Conservation (phyloP, 2,113 vertebrate genomes). For the Erinaceus europaeus region DNA sequence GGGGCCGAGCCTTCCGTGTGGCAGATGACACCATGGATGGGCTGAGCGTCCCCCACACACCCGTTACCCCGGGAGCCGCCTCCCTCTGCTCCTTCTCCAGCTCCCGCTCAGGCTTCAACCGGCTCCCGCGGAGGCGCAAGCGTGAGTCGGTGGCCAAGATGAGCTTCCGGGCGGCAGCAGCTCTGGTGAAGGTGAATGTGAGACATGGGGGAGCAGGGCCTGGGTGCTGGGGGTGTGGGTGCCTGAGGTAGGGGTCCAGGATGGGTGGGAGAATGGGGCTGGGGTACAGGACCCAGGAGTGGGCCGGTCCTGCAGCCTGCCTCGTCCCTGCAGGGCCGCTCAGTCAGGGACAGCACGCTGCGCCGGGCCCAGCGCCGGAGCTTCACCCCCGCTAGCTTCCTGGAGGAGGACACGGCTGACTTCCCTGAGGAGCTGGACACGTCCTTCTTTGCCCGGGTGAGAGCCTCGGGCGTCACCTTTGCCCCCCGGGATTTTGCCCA, state of each 20-base stretch:
- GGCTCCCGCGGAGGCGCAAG: conserved; percentile 93
- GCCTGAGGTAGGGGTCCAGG: background rate
- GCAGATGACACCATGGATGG: conserved; percentile 92
- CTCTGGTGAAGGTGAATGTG: conserved; percentile 92
- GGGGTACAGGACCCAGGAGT: conserved; percentile 88
- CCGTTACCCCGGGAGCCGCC: conserved; percentile 92
- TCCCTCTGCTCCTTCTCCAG: conserved; percentile 98
- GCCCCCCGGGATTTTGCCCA: background rate
- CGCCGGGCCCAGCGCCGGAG: conserved; percentile 90
- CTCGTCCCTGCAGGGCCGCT: conserved; percentile 87
- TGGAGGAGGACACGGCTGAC: conserved; percentile 95
- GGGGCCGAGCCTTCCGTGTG: conserved; percentile 96
- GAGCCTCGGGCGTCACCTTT: background rate
- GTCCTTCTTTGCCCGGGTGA: conserved; percentile 97
- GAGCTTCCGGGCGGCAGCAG: conserved; percentile 97
- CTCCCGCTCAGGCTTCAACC: conserved; percentile 94
- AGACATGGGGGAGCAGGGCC: background rate
- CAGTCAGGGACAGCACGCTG: conserved; percentile 88
- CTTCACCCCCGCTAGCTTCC: conserved; percentile 95
- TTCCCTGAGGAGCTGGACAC: conserved; percentile 97
- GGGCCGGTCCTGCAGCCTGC: background rate
- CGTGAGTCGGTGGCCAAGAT: conserved; percentile 98
- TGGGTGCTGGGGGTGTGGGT: too few species aligned
- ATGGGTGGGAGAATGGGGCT: background rate
- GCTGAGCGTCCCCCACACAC: conserved; percentile 93